Evolutionary conservation across 2,888 invertebrate genomes (phyloP).

Genomic region (Parnassius orleans): DNA sequence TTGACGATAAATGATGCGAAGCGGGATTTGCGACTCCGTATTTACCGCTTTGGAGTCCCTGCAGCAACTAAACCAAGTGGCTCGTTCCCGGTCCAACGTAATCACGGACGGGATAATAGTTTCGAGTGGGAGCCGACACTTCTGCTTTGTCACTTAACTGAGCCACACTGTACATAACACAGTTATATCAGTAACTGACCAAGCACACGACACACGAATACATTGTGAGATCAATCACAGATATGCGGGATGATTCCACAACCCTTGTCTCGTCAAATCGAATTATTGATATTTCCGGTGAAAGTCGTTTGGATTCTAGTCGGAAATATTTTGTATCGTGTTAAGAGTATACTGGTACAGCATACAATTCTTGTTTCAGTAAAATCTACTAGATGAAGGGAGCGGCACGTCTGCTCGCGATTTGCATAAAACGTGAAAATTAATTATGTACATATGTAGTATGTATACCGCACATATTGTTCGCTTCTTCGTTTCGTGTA

Average conservation of each 20-base stretch:
- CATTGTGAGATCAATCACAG: slow-evolving; percentile 61
- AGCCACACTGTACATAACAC: slow-evolving; percentile 68
- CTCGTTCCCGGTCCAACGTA: slow-evolving; percentile 72
- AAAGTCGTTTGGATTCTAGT: slow-evolving; percentile 52
- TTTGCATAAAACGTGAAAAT: slow-evolving; percentile 55
- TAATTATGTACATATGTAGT: slow-evolving; percentile 19
- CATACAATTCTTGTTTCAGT: slow-evolving; percentile 42
- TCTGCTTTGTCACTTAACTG: slow-evolving; percentile 76
- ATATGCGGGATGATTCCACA: slow-evolving; percentile 53
- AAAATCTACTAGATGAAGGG: slow-evolving; percentile 49
- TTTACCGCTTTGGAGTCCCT: slow-evolving; percentile 78
- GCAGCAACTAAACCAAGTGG: slow-evolving; percentile 72
- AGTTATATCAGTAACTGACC: slow-evolving; percentile 60
- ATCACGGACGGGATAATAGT: slow-evolving; percentile 78
- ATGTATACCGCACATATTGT: slow-evolving; percentile 40
- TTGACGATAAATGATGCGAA: slow-evolving; percentile 77
- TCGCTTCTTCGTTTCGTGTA: slow-evolving; percentile 31
- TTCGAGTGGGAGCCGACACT: slow-evolving; percentile 68
- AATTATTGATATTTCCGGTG: slow-evolving; percentile 74
- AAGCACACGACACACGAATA: slow-evolving; percentile 63
- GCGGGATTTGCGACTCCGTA: slow-evolving; percentile 77
- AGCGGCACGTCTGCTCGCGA: slow-evolving; percentile 61
- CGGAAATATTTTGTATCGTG: slow-evolving; percentile 28
- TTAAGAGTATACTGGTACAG: slow-evolving; percentile 41
- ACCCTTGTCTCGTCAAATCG: slow-evolving; percentile 62